Base-by-base conservation (phyloP, 2,113 vertebrate species). In the Hylia prasina region DNA sequence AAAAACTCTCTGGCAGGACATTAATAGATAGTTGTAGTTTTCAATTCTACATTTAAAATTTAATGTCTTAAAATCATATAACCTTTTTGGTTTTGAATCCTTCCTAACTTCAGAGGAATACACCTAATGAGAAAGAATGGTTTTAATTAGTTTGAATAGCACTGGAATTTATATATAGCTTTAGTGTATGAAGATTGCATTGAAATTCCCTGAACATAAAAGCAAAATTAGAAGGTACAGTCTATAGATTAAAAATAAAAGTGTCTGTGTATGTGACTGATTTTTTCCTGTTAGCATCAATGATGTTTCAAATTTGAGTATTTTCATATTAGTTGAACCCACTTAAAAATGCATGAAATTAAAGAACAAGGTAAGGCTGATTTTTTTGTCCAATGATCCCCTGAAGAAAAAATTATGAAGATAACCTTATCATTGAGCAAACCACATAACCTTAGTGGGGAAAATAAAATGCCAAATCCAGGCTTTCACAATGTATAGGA, bases 101-200 rank as follows among this genome's bases (percentile, higher is more conserved):
- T 92, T 77, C 35, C 39, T 81, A 66, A 57, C 27, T 92, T 87
- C 68, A 83, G 86, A 90, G 39, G 47, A 90, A 83, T 56, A 27
- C 3, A 47, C 63, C 54, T 94, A 85, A 83, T 68, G 21, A 90
- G 61, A 87, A 93, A 61, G 50, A 87, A 93, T 87, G 51, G 10
- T 47, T 95, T 92, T 93, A 82, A 82, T 96, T 89, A 78, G 51
- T 56, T 96, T 76, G 82, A 79, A 33, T 66, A 86, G 30, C 17
- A 20, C 37, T 42, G 27, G 30, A 94, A 80, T 95, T 65, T 86
- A 37, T 66, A n/a, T 18, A 37, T 31, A 17, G 8, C 23, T 47
- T 87, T 51, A 73, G 50, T 45, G n/a, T 45, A 42, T 17, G 21
- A 30, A 51, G 23, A 19, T 31, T 61, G 9, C 13, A 42, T n/a